These are phyloP conservation scores for Lophochroa leadbeateri DNA, from an alignment of 2,113 vertebrate species.

Conservation along the genomic window DNA sequence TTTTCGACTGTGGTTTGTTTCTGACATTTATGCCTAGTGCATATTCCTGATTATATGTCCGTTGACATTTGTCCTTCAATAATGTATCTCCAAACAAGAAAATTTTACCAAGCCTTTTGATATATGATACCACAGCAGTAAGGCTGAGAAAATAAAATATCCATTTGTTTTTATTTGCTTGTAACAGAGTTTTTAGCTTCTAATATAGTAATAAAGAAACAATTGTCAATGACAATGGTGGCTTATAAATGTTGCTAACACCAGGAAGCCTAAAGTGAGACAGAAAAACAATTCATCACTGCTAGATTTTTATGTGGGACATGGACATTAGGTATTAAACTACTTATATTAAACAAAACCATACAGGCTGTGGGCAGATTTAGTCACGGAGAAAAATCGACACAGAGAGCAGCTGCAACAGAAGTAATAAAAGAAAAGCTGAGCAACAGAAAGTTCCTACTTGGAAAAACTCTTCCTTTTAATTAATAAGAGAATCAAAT, in stretches of 20 bases:
- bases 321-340: background rate
- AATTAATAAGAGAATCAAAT: constrained; percentile 11
- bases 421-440: background rate
- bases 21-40: background rate
- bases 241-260: background rate
- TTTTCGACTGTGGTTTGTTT: background rate
- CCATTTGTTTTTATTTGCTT: background rate
- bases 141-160: background rate
- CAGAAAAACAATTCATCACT: background rate
- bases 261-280: background rate
- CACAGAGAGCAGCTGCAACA: background rate
- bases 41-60: background rate
- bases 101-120: background rate
- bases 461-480: background rate
- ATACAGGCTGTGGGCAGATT: background rate
- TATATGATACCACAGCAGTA: background rate
- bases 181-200: background rate
- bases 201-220: background rate
- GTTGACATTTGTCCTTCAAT: background rate
- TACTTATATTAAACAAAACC: background rate
- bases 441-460: background rate
- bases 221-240: background rate
- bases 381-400: background rate
- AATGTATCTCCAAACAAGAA: background rate
- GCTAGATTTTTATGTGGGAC: background rate